These are phyloP conservation scores for Sylvia borin DNA, from an alignment of 2,797 vertebrate genomes.

Conservation along the genomic window DNA sequence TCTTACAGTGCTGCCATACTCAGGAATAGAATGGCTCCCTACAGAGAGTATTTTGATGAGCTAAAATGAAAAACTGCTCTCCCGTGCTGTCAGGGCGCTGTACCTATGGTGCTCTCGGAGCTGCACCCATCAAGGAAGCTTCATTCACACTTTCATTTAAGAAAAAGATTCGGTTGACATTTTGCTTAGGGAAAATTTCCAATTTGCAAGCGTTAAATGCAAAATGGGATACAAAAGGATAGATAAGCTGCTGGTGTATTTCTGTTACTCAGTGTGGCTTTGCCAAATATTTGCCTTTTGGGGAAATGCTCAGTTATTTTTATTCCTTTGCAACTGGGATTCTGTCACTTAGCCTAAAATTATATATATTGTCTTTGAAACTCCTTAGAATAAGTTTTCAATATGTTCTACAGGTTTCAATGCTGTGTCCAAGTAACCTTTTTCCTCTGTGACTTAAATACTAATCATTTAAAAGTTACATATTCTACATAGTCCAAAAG, in stretches of 20 bases:
- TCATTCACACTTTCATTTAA: conserved; percentile 15
- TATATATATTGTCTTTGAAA: not conserved
- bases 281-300: not conserved
- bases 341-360: not conserved
- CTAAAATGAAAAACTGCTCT: conserved; percentile 26
- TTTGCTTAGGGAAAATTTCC: not conserved
- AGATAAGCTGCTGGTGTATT: not conserved
- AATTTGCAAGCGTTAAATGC: not conserved
- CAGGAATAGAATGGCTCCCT: conserved; percentile 22
- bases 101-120: conserved; percentile 6
- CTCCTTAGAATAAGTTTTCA: not conserved
- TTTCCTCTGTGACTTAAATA: not conserved
- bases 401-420: not conserved
- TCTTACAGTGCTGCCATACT: conserved; percentile 27
- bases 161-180: not conserved
- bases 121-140: conserved; percentile 22
- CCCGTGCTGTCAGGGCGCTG: not conserved
- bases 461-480: not conserved
- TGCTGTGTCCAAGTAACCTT: not conserved
- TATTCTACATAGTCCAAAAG: not conserved
- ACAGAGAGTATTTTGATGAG: not conserved
- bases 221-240: not conserved
- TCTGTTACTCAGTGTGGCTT: not conserved
- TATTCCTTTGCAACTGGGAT: not conserved
- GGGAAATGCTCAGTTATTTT: not conserved